These are phyloP conservation scores for Linnaemya tessellans DNA, from an alignment of 2,888 invertebrate species.

Conservation along the genomic window DNA sequence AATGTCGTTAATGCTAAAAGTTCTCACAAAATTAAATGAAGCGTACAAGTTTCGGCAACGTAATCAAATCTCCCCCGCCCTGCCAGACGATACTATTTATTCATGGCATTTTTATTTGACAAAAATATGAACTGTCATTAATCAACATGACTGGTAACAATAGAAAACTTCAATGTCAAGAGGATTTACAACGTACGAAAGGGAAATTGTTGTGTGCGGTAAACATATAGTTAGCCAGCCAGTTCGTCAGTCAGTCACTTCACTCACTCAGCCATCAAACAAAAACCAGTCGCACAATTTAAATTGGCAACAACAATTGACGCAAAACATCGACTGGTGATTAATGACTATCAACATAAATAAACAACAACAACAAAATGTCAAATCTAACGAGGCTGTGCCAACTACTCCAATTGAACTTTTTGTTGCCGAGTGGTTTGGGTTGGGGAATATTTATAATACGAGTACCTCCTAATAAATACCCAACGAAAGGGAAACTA, in stretches of 20 bases:
- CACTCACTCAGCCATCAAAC: conserved; percentile 31
- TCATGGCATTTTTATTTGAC: conserved; percentile 60
- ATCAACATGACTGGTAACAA: conserved; percentile 72
- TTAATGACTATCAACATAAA: conserved; percentile 74
- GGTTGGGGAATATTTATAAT: conserved; percentile 1
- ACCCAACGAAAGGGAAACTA: conserved; percentile 65
- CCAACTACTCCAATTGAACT: conserved; percentile 52
- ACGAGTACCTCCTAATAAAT: conserved; percentile 17
- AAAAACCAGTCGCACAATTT: conserved; percentile 67
- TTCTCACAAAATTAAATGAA: conserved; percentile 50
- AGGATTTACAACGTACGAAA: conserved; percentile 59
- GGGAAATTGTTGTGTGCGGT: conserved; percentile 59
- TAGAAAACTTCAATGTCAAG: conserved; percentile 69
- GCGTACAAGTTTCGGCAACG: conserved; percentile 7
- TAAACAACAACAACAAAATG: conserved; percentile 31
- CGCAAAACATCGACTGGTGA: conserved; percentile 71
- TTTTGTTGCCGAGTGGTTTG: not conserved
- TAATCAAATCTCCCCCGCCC: conserved; percentile 11
- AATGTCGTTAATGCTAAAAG: conserved; percentile 37
- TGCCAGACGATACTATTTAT: conserved; percentile 43
- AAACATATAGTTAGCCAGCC: conserved; percentile 21
- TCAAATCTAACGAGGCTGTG: conserved; percentile 55
- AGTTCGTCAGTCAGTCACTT: not conserved
- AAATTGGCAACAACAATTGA: conserved; percentile 72
- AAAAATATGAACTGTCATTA: conserved; percentile 75